These are phyloP conservation scores for Dromaius novaehollandiae DNA, from an alignment of 2,113 vertebrate genomes.

Conservation along the genomic window DNA sequence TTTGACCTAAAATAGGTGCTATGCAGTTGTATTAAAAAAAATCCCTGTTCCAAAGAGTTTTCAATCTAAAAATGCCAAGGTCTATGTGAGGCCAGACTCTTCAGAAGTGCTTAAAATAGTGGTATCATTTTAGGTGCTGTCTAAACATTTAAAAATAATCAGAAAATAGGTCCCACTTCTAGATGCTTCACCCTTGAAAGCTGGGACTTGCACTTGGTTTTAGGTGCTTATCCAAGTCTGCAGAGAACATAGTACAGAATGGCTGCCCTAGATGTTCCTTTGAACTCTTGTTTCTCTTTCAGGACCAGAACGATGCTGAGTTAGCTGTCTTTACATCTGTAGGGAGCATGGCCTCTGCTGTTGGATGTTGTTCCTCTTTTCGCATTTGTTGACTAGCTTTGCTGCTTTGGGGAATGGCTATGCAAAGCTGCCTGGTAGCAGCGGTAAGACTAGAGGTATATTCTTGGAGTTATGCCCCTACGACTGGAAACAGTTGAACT, in stretches of 20 bases:
- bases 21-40: neutral
- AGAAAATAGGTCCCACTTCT: neutral
- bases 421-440: neutral
- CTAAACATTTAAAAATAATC: constrained; percentile 57
- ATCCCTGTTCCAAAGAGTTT: neutral
- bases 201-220: neutral
- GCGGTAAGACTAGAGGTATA: neutral
- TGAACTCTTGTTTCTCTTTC: neutral
- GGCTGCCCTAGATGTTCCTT: neutral
- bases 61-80: constrained; percentile 30
- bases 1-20: constrained; percentile 25
- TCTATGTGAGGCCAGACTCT: neutral
- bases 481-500: neutral
- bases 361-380: neutral
- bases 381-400: neutral
- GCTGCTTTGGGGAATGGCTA: neutral
- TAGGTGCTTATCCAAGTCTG: neutral
- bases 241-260: neutral
- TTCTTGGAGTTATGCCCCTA: neutral
- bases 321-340: neutral
- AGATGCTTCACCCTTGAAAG: neutral
- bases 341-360: neutral
- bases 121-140: constrained; percentile 27
- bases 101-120: constrained; percentile 34
- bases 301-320: neutral